Evolutionary conservation across 2,113 vertebrate genomes (phyloP).

Genomic region (Phrynocephalus versicolor): DNA sequence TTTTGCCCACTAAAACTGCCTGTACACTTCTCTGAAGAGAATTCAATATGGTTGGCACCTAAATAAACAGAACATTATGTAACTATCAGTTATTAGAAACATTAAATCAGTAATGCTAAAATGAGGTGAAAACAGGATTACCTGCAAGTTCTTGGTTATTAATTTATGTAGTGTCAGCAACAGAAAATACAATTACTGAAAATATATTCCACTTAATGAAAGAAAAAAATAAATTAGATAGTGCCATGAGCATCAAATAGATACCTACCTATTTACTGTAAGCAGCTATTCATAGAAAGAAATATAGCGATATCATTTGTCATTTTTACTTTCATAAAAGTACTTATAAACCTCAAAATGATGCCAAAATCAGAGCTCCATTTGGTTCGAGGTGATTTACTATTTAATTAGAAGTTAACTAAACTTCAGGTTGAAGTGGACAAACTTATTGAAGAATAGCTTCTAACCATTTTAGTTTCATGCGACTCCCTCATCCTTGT

Average conservation of each 20-base stretch:
- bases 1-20: constrained; percentile 96
- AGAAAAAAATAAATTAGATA: neutral
- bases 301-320: neutral
- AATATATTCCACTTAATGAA: neutral
- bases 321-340: neutral
- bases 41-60: constrained; percentile 97
- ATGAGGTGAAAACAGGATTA: neutral
- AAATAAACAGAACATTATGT: constrained; percentile 35
- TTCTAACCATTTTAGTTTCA: neutral
- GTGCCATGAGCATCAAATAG: neutral
- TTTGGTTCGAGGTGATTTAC: neutral
- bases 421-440: neutral
- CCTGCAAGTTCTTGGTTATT: neutral
- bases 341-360: neutral
- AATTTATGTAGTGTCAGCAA: too few relatives aligned
- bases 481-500: neutral
- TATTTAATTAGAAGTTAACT: neutral
- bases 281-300: neutral
- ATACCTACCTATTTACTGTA: neutral
- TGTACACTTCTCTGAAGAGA: constrained; percentile 97
- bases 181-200: neutral
- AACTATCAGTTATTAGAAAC: neutral
- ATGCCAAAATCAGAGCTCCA: neutral
- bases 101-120: constrained; percentile 16
- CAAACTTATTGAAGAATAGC: neutral